Evolutionary conservation across 2,113 vertebrate genomes (phyloP).

Genomic region (Thomomys bottae): DNA sequence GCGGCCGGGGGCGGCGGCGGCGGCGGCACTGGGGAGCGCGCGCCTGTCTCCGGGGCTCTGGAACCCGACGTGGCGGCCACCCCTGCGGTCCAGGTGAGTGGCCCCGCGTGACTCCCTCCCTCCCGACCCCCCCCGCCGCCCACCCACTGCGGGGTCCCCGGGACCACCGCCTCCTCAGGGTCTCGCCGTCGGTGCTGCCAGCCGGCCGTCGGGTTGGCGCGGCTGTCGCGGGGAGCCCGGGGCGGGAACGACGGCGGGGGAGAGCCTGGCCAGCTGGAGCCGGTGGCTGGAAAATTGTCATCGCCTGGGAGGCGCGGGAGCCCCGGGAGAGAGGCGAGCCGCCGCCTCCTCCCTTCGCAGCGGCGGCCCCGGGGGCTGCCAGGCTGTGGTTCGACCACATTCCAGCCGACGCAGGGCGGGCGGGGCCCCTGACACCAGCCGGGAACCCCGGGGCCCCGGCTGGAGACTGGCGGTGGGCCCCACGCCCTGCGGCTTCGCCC

Average conservation of each 20-base stretch:
- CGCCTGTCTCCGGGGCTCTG: constrained; percentile 58
- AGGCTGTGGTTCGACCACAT: constrained; percentile 29
- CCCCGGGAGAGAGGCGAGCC: constrained; percentile 59
- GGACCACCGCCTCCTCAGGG: neutral
- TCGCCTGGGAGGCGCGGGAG: constrained; percentile 75
- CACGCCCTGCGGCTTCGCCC: neutral
- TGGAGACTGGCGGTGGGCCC: neutral
- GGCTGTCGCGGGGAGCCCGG: constrained; percentile 63
- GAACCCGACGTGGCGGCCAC: constrained; percentile 66
- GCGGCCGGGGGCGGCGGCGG: constrained; percentile 72
- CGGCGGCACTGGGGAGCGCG: constrained; percentile 57
- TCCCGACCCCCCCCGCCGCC: neutral
- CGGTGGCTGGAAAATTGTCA: constrained; percentile 79
- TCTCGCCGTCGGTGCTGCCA: constrained; percentile 1
- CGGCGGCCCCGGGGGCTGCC: constrained; percentile 57
- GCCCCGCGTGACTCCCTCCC: neutral
- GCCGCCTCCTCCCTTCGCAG: constrained; percentile 59
- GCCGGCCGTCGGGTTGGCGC: constrained; percentile 53
- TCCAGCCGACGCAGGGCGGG: neutral
- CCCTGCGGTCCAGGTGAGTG: constrained; percentile 68
- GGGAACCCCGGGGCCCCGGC: neutral
- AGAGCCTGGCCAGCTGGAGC: constrained; percentile 75
- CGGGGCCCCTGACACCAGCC: neutral
- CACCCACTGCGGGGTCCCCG: neutral
- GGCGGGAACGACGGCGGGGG: constrained; percentile 62